phyloP scores from a whole-genome alignment of 1,140 invertebrate genomes.

The Hylaeus anthracinus region DNA sequence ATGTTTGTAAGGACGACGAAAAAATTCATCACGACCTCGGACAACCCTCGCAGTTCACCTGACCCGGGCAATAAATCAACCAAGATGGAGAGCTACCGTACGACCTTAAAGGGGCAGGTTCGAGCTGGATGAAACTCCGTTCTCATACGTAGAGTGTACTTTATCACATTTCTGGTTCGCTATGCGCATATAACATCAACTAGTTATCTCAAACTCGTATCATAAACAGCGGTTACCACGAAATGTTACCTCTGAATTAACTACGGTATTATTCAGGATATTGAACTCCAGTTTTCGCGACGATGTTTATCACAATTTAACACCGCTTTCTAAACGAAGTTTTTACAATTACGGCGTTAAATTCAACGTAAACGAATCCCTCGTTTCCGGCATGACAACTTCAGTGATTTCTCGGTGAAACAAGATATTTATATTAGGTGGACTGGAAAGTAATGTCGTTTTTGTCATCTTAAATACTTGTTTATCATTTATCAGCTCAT shows the following conservation, averaged over 20 bases:
- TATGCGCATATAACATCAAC: not conserved
- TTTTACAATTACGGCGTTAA: not conserved
- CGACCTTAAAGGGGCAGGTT: slow-evolving; percentile 57
- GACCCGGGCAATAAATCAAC: slow-evolving; percentile 56
- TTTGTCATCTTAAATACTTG: too few relatives aligned
- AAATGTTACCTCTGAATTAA: not conserved
- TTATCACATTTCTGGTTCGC: slow-evolving; percentile 27
- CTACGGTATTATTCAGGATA: not conserved
- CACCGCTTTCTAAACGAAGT: not conserved
- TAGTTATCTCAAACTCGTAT: not conserved
- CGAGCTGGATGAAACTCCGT: slow-evolving; percentile 7
- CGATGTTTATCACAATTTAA: not conserved
- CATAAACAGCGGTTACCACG: not conserved
- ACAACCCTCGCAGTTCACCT: slow-evolving; percentile 56
- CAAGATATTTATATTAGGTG: not conserved
- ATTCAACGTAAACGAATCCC: not conserved
- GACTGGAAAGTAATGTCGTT: too few relatives aligned
- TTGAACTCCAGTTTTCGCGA: not conserved
- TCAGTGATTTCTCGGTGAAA: not conserved
- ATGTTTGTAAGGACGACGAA: not conserved
- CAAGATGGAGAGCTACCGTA: slow-evolving; percentile 40
- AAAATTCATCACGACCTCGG: slow-evolving; percentile 61
- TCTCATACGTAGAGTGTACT: not conserved
- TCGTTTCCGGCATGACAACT: not conserved
- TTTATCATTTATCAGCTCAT: too few relatives aligned